Base-by-base conservation (phyloP, 2,888 invertebrate species). In the Diarsia rubi region DNA sequence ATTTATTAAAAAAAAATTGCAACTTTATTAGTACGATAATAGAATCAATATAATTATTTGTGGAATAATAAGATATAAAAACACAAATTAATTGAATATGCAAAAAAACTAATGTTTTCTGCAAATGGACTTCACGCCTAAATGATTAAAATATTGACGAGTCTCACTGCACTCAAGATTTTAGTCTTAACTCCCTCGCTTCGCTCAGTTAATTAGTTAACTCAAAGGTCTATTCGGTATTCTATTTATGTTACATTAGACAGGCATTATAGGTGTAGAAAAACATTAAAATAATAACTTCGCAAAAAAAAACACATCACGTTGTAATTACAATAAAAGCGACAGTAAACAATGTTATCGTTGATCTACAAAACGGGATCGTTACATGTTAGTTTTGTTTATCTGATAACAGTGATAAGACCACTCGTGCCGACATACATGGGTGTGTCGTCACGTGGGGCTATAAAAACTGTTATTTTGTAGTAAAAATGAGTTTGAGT, bases 301-400 rank as follows among this genome's bases (percentile, higher is more conserved):
- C 19, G 19, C 21, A 24, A 57, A 73, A 64, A 45, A 47, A 59
- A n/a, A n/a, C n/a, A 19, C 24, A 27, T 21, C 27, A 6, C 8
- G 3, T 42, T 62, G 44, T 65, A 42, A 54, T 66, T 44, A 21
- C 4, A 44, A 21, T 63, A 67, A 12, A 14, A 45, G 14, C 8
- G 1, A 0, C 3, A 11, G 52, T 71, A 78, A 78, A 78, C 78
- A 78, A 78, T 78, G 78, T 67, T 71, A 78, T 78, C 78, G 2
- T 31, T 19, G 24, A 27, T 19, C 62, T 37, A 49, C 37, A 57
- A 31, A 49, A 63, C 11, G 19, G 47, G 59, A 74, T 68, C 12
- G 57, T 16, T 37, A 57, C 27, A 24, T 54, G 54, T 37, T 27
- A 5, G 69, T 45, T 37, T n/a, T 45, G 24, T 69, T 65, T 76